Base-by-base conservation (phyloP, 2,888 invertebrate species). In the Schrankia costaestrigalis region DNA sequence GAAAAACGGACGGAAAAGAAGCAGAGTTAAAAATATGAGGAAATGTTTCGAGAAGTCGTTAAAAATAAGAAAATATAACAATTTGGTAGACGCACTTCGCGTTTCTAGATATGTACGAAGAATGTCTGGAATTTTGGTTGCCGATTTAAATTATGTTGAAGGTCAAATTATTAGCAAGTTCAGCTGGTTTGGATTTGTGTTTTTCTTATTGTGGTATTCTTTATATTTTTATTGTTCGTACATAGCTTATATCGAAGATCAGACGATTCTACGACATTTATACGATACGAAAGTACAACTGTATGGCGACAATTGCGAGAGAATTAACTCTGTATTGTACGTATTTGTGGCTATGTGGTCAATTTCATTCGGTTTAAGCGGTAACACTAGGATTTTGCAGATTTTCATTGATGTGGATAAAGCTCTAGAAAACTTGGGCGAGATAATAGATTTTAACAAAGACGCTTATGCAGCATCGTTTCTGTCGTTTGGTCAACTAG, bases 271-370 rank as follows among this genome's bases (percentile, higher is more conserved):
- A 8, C 60, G 78, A 14, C 48, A 52, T n/a, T 41, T 82, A 8
- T 78, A 75, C 31, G 56, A 70, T 7, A 82, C 83, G 0, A 76
- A 68, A 50, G 42, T 82, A 11, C 59, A 66, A 37, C 63, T 70
- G 5, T 83, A 80, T 32, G 82, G 80, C 0, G 83, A 82, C 35
- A 62, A 66, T 26, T 67, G 65, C 13, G 78, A 80, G 41, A 65
- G 66, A 35, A 40, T 66, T 9, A 46, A 57, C 1, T 65, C 72
- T 1, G 31, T 63, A 0, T 1, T 61, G 0, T 77, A 63, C 22
- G 63, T 70, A 6, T 3, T 71, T 2, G 61, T 70, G 18, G 46
- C 61, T 0, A 63, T 77, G 58, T 71, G 71, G 66, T 71, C 77
- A 38, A 43, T 74, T 27, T 66, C 77, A 1, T 72, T 71, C 31